Evolutionary conservation across 2,113 vertebrate genomes (phyloP).

Genomic region (Butorides virescens): DNA sequence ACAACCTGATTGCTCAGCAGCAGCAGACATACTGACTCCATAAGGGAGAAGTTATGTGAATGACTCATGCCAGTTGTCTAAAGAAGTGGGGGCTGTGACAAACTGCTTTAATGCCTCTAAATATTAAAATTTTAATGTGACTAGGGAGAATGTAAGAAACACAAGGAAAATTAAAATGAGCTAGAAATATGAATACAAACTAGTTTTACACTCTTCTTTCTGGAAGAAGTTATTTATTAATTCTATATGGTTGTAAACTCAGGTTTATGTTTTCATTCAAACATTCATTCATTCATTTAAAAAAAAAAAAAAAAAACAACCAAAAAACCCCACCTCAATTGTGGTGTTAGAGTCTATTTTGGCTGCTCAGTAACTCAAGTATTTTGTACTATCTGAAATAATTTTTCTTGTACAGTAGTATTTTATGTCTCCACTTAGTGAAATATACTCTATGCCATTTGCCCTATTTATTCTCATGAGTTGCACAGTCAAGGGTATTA

Average conservation of each 20-base stretch:
- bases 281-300: not conserved
- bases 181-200: not conserved
- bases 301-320: not conserved
- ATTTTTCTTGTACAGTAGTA: not conserved
- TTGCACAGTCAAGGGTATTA: not conserved
- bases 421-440: not conserved
- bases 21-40: not conserved
- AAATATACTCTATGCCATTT: not conserved
- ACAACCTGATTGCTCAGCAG: conserved; percentile 20
- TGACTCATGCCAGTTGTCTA: not conserved
- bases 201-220: not conserved
- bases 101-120: not conserved
- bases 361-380: not conserved
- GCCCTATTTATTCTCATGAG: not conserved
- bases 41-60: not conserved
- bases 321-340: not conserved
- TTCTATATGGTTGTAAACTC: not conserved
- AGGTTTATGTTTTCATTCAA: not conserved
- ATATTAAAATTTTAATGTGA: not conserved
- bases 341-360: not conserved
- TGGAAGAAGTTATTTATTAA: not conserved
- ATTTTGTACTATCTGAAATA: not conserved
- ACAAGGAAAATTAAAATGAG: not conserved
- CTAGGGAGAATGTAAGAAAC: not conserved
- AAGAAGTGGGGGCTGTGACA: not conserved